Evolutionary conservation across 2,113 vertebrate species (phyloP).

Genomic region (Lagopus leucura): DNA sequence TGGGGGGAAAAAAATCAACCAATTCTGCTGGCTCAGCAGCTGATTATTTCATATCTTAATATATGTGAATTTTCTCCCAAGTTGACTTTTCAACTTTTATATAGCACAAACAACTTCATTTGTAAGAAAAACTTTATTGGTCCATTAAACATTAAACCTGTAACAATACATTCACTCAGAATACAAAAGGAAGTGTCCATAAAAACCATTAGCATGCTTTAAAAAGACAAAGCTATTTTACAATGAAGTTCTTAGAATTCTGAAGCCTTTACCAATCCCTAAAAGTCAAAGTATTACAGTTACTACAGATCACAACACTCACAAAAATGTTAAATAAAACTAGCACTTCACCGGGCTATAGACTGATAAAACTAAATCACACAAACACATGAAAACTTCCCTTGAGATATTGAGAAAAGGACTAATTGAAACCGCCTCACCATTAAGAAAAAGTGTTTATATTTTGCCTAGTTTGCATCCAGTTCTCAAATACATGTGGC

Average conservation of each 20-base stretch:
- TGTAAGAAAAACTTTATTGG: slow-evolving; percentile 72
- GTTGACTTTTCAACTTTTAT: slow-evolving; percentile 1
- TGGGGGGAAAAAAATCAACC: not conserved
- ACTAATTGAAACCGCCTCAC: slow-evolving; percentile 52
- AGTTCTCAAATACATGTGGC: slow-evolving; percentile 38
- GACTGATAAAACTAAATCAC: slow-evolving; percentile 40
- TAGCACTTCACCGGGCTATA: slow-evolving; percentile 58
- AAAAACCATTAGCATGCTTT: slow-evolving; percentile 63
- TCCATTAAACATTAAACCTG: slow-evolving; percentile 61
- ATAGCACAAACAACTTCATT: slow-evolving; percentile 46
- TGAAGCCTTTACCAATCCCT: slow-evolving; percentile 47
- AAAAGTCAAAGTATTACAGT: slow-evolving; percentile 57
- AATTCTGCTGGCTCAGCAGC: not conserved
- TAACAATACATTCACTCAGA: slow-evolving; percentile 60
- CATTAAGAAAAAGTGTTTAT: slow-evolving; percentile 31
- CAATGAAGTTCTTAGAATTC: slow-evolving; percentile 1
- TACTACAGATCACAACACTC: slow-evolving; percentile 51
- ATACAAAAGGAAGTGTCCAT: slow-evolving; percentile 63
- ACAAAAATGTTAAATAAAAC: slow-evolving; percentile 47
- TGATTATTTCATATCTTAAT: not conserved
- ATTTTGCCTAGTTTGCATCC: slow-evolving; percentile 49
- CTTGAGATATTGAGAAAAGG: slow-evolving; percentile 62
- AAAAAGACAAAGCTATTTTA: slow-evolving; percentile 51
- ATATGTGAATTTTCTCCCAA: not conserved
- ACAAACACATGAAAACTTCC: slow-evolving; percentile 28